Evolutionary conservation across 2,113 vertebrate genomes (phyloP).

Genomic region (Chaenocephalus aceratus): DNA sequence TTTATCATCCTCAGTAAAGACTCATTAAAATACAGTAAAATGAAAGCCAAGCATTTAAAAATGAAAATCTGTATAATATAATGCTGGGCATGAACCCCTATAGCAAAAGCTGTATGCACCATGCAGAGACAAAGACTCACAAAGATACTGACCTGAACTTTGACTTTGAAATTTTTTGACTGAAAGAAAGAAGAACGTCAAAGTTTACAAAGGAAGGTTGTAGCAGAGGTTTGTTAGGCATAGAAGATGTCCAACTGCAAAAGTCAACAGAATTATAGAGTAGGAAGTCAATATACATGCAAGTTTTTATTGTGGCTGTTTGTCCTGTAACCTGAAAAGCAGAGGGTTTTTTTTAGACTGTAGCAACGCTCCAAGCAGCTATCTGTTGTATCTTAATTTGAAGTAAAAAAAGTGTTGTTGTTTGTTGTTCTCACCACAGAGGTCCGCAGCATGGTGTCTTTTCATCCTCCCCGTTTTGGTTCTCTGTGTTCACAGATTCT

Average conservation of each 20-base stretch:
- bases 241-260: background rate
- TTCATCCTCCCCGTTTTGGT: slow-evolving; percentile 91
- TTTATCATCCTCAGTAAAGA: slow-evolving; percentile 57
- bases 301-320: background rate
- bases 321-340: background rate
- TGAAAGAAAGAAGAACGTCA: slow-evolving; percentile 81
- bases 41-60: slow-evolving; percentile 49
- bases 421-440: slow-evolving; percentile 87
- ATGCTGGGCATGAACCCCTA: slow-evolving; percentile 16
- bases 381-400: background rate
- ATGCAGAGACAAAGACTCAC: slow-evolving; percentile 24
- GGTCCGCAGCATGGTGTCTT: slow-evolving; percentile 89
- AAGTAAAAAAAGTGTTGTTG: background rate
- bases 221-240: background rate
- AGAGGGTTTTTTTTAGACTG: background rate
- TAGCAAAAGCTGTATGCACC: slow-evolving; percentile 16
- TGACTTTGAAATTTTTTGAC: slow-evolving; percentile 98
- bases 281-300: background rate
- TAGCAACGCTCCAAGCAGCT: no score
- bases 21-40: slow-evolving; percentile 65
- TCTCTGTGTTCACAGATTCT: slow-evolving; percentile 95
- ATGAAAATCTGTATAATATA: slow-evolving; percentile 29
- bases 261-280: background rate
- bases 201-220: slow-evolving; percentile 27
- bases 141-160: slow-evolving; percentile 96